Conservation (phyloP, 1,140 invertebrate genomes). For the Zaprionus nigranus region DNA sequence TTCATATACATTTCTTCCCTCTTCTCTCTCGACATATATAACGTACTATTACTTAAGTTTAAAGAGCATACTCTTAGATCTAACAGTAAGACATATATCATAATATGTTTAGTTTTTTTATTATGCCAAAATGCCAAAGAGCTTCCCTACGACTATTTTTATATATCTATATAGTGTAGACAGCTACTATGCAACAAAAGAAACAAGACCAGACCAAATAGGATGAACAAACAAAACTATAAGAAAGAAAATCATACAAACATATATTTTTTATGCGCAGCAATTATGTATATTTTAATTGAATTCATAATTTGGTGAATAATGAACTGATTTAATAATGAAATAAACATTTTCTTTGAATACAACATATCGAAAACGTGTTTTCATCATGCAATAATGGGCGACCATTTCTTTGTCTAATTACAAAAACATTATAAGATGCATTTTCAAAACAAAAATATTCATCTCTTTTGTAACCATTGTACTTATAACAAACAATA, state of each 20-base stretch:
- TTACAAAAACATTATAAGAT: not conserved
- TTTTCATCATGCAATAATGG: not conserved
- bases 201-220: conserved; percentile 50
- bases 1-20: conserved; percentile 20
- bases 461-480: not conserved
- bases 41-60: conserved; percentile 48
- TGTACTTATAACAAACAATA: conserved; percentile 44
- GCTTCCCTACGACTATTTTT: conserved; percentile 27
- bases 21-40: conserved; percentile 29
- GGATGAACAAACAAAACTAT: conserved; percentile 20
- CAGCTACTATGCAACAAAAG: conserved; percentile 28
- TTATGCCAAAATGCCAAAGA: conserved; percentile 51
- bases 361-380: conserved; percentile 16
- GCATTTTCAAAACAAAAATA: not conserved
- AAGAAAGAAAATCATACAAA: conserved; percentile 35
- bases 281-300: conserved; percentile 17
- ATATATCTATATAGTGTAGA: conserved; percentile 16
- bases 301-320: conserved; percentile 34
- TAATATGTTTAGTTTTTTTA: conserved; percentile 36
- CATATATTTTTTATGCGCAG: conserved; percentile 48
- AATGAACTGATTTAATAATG: conserved; percentile 69
- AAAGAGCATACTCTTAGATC: conserved; percentile 50
- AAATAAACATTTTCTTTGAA: conserved; percentile 51
- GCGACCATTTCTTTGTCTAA: not conserved
- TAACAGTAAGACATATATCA: conserved; percentile 28